phyloP scores from a whole-genome alignment of 2,113 vertebrate genomes.

The Tachuris rubrigastra region DNA sequence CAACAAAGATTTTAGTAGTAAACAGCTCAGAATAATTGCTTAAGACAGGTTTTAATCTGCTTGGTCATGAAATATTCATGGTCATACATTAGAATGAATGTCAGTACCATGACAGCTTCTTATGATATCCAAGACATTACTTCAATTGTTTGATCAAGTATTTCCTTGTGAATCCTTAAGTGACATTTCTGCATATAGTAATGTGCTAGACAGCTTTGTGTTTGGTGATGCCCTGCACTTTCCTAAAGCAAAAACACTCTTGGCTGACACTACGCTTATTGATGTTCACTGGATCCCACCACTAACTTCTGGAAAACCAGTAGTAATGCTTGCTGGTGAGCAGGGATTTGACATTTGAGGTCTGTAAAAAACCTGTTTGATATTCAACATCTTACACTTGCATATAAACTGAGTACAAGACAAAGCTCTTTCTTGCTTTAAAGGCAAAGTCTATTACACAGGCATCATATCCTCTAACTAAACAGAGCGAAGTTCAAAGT shows the following conservation, averaged over 20 bases:
- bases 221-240: neutral
- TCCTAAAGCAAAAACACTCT: neutral
- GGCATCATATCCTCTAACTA: neutral
- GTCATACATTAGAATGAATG: neutral
- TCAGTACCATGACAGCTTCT: neutral
- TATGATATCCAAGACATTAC: neutral
- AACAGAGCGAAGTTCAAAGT: neutral
- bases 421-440: neutral
- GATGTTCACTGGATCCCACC: neutral
- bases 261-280: neutral
- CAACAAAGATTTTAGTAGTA: neutral
- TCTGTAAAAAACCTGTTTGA: neutral
- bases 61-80: conserved; percentile 11
- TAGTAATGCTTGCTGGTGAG: neutral
- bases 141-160: neutral
- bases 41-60: neutral
- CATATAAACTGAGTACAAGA: neutral
- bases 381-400: neutral
- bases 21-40: neutral
- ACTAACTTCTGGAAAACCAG: neutral
- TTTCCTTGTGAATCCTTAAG: neutral
- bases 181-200: neutral
- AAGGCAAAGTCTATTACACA: neutral
- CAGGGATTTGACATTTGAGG: neutral
- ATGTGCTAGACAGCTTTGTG: neutral